phyloP scores from a whole-genome alignment of 2,888 invertebrate genomes.

The Orchesella flavescens region DNA sequence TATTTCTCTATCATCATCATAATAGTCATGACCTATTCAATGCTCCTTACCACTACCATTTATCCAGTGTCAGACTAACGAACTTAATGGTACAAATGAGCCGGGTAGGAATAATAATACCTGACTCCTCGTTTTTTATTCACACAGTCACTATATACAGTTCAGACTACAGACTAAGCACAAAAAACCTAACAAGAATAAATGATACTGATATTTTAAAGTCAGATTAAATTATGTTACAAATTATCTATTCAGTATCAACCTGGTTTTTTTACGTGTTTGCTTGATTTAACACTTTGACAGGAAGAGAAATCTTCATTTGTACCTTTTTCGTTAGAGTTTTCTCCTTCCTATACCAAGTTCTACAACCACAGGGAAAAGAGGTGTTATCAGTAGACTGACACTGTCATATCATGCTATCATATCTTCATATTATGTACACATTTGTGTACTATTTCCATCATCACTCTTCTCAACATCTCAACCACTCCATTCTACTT shows the following conservation, averaged over 20 bases:
- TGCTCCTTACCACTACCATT: conserved; percentile 38
- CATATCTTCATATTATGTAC: conserved; percentile 38
- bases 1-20: neutral
- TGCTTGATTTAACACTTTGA: neutral
- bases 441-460: conserved; percentile 5
- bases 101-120: conserved; percentile 38
- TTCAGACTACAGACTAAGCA: too few relatives aligned
- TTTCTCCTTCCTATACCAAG: conserved; percentile 4
- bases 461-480: neutral
- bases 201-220: conserved; percentile 63
- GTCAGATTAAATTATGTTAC: conserved; percentile 62
- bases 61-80: conserved; percentile 26
- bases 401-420: conserved; percentile 53
- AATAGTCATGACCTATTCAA: conserved; percentile 24
- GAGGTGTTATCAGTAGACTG: conserved; percentile 40
- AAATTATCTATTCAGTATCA: conserved; percentile 27
- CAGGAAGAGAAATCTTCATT: conserved; percentile 23
- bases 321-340: neutral
- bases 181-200: conserved; percentile 31
- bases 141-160: neutral
- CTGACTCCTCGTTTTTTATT: conserved; percentile 10
- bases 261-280: neutral
- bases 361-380: neutral
- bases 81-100: conserved; percentile 49
- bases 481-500: neutral